Conservation (phyloP, 2,888 invertebrate species). For the Branchellion lobata region DNA sequence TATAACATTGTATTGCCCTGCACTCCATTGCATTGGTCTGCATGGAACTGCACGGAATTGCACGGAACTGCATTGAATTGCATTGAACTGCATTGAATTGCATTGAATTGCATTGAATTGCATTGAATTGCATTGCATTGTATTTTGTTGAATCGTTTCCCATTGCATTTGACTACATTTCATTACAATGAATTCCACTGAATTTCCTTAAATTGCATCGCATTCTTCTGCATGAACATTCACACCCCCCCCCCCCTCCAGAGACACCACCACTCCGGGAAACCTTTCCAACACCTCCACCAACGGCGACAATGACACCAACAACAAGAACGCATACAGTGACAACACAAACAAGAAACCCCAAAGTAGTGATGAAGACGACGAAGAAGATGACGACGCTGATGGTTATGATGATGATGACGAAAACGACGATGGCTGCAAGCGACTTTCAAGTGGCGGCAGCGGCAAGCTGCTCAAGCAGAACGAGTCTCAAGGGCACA, state of each 20-base stretch:
- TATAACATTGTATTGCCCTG: too few relatives aligned
- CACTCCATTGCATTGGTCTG: too few relatives aligned
- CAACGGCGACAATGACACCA: constrained; percentile 9
- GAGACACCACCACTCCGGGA: constrained; percentile 43
- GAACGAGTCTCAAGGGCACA: background rate
- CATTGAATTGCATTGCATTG: too few relatives aligned
- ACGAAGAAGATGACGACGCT: constrained; percentile 31
- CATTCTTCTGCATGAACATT: too few relatives aligned
- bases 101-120: too few relatives aligned
- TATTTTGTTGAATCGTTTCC: too few relatives aligned
- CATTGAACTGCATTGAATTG: too few relatives aligned
- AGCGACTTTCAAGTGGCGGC: background rate
- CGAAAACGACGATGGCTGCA: background rate
- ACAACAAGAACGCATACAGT: constrained; percentile 2
- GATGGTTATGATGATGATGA: constrained; percentile 37
- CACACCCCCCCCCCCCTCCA: background rate
- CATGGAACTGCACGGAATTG: too few relatives aligned
- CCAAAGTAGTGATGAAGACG: constrained; percentile 1
- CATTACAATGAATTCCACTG: too few relatives aligned
- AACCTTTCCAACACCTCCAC: constrained; percentile 26
- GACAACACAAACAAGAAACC: constrained; percentile 12
- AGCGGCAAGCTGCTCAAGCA: background rate
- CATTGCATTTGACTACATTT: too few relatives aligned
- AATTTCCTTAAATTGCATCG: too few relatives aligned
- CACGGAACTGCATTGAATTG: too few relatives aligned